phyloP scores from a whole-genome alignment of 2,797 vertebrate species.

The Hoplostethus atlanticus region DNA sequence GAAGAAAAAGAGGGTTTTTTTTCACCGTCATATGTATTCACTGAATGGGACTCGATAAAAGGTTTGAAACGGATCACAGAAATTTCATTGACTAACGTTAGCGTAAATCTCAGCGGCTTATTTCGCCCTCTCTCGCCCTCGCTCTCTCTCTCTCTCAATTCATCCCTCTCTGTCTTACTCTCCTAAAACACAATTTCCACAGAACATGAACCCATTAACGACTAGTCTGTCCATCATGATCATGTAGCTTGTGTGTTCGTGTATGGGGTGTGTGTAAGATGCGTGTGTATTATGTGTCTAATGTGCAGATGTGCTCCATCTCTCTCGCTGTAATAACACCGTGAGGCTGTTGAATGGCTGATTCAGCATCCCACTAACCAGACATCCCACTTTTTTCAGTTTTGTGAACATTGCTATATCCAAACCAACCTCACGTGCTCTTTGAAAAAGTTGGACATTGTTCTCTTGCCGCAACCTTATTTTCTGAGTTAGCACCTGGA shows the following conservation, averaged over 20 bases:
- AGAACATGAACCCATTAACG: too few species aligned
- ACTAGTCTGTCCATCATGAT: too few species aligned
- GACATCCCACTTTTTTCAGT: background rate
- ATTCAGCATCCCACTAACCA: too few species aligned
- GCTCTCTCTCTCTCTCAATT: background rate
- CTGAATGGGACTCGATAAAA: constrained; percentile 72
- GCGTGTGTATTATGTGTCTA: too few species aligned
- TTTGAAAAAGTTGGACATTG: constrained; percentile 12
- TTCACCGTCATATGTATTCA: constrained; percentile 15
- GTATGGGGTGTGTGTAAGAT: too few species aligned
- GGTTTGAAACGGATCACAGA: constrained; percentile 63
- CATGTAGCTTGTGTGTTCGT: too few species aligned
- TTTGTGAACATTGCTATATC: background rate
- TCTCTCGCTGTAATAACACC: too few species aligned
- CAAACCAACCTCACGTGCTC: background rate
- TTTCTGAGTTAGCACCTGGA: background rate
- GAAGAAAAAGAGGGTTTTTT: background rate
- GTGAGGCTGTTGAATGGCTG: too few species aligned
- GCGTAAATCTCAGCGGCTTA: too few species aligned
- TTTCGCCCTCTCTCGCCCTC: background rate
- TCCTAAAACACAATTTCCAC: background rate
- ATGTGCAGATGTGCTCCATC: too few species aligned
- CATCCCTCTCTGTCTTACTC: background rate
- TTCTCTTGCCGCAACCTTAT: background rate
- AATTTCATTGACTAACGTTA: background rate